Percentiles rank a stretch among this genome's conserved stretches.
Conservation (phyloP, 2,113 vertebrate species). For the Tragelaphus scriptus region DNA sequence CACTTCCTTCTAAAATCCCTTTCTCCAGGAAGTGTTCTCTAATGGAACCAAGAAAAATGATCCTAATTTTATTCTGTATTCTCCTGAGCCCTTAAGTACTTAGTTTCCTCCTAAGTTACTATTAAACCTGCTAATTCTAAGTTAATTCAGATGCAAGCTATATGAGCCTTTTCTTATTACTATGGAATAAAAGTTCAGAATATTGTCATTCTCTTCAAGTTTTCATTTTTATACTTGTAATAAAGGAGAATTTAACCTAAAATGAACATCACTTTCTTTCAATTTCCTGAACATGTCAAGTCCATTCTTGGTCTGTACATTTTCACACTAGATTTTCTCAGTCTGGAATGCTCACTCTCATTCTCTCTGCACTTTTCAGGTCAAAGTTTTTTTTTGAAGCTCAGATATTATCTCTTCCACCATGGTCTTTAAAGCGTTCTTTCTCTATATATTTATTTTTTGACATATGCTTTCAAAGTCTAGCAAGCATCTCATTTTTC, state of each 20-base stretch:
- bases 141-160: not conserved
- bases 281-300: not conserved
- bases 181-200: constrained; percentile 22
- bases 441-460: not conserved
- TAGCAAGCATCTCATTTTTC: not conserved
- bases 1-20: not conserved
- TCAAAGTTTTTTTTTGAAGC: not conserved
- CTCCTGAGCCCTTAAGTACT: not conserved
- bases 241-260: not conserved
- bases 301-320: not conserved
- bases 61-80: constrained; percentile 22
- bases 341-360: not conserved
- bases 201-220: constrained; percentile 30
- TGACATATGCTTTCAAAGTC: not conserved
- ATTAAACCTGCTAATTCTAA: constrained; percentile 31
- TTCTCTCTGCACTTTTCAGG: not conserved
- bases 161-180: constrained; percentile 32
- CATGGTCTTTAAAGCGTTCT: not conserved
- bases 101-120: not conserved
- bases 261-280: not conserved
- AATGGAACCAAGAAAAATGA: not conserved
- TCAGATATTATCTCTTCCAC: not conserved
- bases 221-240: constrained; percentile 19
- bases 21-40: not conserved
- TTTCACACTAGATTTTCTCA: not conserved